Evolutionary conservation across 2,113 vertebrate genomes (phyloP).

Genomic region (Columbina picui): DNA sequence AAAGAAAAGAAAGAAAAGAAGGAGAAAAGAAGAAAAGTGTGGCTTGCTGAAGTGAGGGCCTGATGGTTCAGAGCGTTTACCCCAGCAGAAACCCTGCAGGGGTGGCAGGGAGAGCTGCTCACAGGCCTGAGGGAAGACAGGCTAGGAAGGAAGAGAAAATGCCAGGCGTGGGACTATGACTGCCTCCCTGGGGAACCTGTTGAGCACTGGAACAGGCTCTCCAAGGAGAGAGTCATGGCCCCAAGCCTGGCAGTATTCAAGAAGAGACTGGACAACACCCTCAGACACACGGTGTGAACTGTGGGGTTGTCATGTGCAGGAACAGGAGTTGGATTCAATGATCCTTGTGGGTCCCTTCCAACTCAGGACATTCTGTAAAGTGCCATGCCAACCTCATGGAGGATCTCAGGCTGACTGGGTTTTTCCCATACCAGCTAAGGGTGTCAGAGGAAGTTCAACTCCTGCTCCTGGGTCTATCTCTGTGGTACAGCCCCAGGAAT

Average conservation of each 20-base stretch:
- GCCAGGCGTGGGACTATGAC: too few species aligned
- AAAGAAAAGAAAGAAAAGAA: not conserved
- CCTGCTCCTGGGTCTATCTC: not conserved
- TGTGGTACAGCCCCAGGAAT: rapidly evolving
- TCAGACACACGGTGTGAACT: too few species aligned
- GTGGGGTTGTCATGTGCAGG: too few species aligned
- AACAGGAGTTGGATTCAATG: too few species aligned
- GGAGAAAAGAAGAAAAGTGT: not conserved
- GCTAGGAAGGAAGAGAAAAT: not conserved
- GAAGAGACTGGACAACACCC: too few species aligned
- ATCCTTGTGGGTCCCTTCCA: too few species aligned
- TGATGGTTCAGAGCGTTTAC: not conserved
- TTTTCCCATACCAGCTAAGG: not conserved
- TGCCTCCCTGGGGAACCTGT: too few species aligned
- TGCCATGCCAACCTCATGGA: not conserved
- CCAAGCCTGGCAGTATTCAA: too few species aligned
- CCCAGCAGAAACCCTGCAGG: not conserved
- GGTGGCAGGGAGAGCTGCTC: not conserved
- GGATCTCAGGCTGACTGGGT: not conserved
- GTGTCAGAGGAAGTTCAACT: not conserved
- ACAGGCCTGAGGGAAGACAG: not conserved
- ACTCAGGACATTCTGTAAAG: not conserved
- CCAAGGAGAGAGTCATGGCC: too few species aligned
- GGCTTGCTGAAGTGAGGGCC: not conserved
- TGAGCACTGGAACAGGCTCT: too few species aligned